Evolutionary conservation across 2,888 invertebrate genomes (phyloP).

Genomic region (Salpingus planirostris): DNA sequence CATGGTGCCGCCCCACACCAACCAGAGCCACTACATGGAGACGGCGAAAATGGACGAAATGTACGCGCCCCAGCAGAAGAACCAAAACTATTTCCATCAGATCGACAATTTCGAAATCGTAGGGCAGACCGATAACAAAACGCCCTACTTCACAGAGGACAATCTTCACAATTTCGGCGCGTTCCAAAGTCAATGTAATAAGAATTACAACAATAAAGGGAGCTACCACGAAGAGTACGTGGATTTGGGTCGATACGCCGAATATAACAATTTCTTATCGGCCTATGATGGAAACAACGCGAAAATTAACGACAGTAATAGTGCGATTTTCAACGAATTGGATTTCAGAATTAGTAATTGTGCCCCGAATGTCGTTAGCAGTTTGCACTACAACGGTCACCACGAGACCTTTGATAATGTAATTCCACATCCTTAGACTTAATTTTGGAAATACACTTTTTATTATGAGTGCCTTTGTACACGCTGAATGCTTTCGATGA

Average conservation of each 20-base stretch:
- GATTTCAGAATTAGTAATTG: slow-evolving; percentile 37
- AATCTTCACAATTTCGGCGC: slow-evolving; percentile 21
- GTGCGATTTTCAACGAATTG: slow-evolving; percentile 35
- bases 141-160: slow-evolving; percentile 26
- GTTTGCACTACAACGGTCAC: slow-evolving; percentile 25
- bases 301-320: slow-evolving; percentile 26
- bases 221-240: slow-evolving; percentile 23
- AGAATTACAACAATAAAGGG: slow-evolving; percentile 16
- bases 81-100: slow-evolving; percentile 15
- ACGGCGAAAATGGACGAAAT: slow-evolving; percentile 17
- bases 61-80: slow-evolving; percentile 22
- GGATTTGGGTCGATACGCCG: slow-evolving; percentile 33
- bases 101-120: too few species aligned
- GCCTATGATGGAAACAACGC: slow-evolving; percentile 30
- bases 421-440: slow-evolving; percentile 22
- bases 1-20: slow-evolving; percentile 14
- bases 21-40: slow-evolving; percentile 23
- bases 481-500: slow-evolving; percentile 25
- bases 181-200: slow-evolving; percentile 15
- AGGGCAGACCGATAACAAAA: slow-evolving; percentile 9
- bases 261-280: slow-evolving; percentile 33
- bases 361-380: too few species aligned
- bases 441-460: slow-evolving; percentile 9
- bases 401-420: slow-evolving; percentile 23
- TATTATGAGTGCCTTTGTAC: slow-evolving; percentile 23